These are phyloP conservation scores for Gryon sp. DNA, from an alignment of 1,140 invertebrate species.

Conservation along the genomic window DNA sequence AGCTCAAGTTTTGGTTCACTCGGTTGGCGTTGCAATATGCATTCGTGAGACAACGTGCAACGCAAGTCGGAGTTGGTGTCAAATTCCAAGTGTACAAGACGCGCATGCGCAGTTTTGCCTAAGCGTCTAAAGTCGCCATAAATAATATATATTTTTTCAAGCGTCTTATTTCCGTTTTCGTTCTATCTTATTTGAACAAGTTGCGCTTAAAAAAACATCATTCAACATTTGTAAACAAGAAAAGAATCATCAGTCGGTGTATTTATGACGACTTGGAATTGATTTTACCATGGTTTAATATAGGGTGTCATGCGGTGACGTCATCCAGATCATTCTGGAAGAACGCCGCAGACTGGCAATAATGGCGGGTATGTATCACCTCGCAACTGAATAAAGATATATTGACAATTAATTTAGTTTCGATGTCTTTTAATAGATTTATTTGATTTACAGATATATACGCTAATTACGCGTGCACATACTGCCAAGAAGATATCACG, in stretches of 20 bases:
- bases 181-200: neutral
- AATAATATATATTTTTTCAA: conserved; percentile 73
- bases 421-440: neutral
- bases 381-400: conserved; percentile 1
- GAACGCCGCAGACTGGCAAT: conserved; percentile 72
- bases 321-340: conserved; percentile 75
- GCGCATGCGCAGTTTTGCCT: conserved; percentile 68
- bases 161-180: conserved; percentile 44
- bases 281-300: conserved; percentile 20
- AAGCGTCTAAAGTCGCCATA: conserved; percentile 53
- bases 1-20: no score
- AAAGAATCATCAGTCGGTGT: no score
- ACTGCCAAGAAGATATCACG: conserved; percentile 94
- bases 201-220: no score
- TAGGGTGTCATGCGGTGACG: conserved; percentile 74
- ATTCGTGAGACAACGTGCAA: neutral
- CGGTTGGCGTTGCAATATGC: neutral
- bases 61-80: neutral
- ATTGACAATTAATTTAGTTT: neutral
- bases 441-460: conserved; percentile 82
- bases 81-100: neutral
- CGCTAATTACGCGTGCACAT: conserved; percentile 91
- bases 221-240: no score
- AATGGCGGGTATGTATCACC: conserved; percentile 77
- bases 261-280: neutral